Evolutionary conservation across 1,140 invertebrate genomes (phyloP).

Genomic region (Drosophila sproati): DNA sequence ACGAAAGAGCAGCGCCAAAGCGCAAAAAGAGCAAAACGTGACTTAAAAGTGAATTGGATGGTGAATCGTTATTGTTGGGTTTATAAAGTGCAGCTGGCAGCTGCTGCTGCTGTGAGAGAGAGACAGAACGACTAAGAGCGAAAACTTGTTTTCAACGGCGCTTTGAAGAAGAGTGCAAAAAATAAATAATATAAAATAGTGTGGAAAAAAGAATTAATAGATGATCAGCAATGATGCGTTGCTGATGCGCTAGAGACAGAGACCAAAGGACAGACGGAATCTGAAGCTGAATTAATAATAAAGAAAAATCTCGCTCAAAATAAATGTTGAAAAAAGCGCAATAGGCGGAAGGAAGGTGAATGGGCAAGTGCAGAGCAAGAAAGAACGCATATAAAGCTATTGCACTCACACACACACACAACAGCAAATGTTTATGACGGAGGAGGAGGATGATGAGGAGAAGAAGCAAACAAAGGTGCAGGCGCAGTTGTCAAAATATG

Average conservation of each 20-base stretch:
- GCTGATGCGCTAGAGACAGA: conserved; percentile 25
- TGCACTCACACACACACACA: conserved; percentile 26
- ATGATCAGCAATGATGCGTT: conserved; percentile 69
- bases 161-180: conserved; percentile 77
- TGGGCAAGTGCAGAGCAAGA: conserved; percentile 34
- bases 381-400: conserved; percentile 21
- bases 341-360: conserved; percentile 67
- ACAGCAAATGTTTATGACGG: background rate
- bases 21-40: conserved; percentile 80
- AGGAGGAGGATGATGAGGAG: background rate
- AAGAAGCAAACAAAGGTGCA: conserved; percentile 60
- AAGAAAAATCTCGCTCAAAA: conserved; percentile 40
- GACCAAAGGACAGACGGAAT: background rate
- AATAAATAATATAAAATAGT: conserved; percentile 32
- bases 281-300: conserved; percentile 68
- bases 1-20: conserved; percentile 43
- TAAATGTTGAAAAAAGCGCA: conserved; percentile 72
- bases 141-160: conserved; percentile 80
- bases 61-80: conserved; percentile 47
- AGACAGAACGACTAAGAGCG: conserved; percentile 18
- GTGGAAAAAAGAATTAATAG: conserved; percentile 73
- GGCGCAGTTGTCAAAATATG: conserved; percentile 73
- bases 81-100: conserved; percentile 77
- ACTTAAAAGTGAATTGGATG: conserved; percentile 82
- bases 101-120: conserved; percentile 52